A percentile compares a stretch with the other conserved stretches of the same genome.
Conservation (phyloP, 1,140 invertebrate species). For the Drosophila mauritiana region DNA sequence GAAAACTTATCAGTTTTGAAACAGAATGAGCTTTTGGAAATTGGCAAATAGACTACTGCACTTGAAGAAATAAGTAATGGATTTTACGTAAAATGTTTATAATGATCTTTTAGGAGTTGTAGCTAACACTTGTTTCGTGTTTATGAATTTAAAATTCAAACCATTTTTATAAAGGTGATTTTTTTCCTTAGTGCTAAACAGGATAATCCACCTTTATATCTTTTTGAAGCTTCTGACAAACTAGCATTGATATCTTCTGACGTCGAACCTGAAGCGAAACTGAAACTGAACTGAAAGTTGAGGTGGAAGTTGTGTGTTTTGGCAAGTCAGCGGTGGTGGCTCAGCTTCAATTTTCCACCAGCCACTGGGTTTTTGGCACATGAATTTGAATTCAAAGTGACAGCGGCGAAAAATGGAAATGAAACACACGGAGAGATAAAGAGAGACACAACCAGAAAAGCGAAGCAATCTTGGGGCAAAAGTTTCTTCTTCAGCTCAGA, state of each 20-base stretch:
- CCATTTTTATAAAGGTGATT: neutral
- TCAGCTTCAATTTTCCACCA: slow-evolving; percentile 38
- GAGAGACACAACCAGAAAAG: slow-evolving; percentile 6
- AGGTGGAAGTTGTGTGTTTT: slow-evolving; percentile 13
- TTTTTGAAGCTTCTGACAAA: neutral
- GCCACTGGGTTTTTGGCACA: slow-evolving; percentile 21
- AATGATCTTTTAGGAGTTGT: too few species aligned
- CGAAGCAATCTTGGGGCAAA: slow-evolving; percentile 59
- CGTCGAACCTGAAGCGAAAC: slow-evolving; percentile 16
- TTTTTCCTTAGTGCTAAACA: neutral
- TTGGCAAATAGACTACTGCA: neutral
- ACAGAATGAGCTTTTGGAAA: slow-evolving; percentile 1
- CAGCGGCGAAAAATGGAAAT: neutral
- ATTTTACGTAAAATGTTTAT: too few species aligned
- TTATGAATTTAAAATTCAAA: too few species aligned
- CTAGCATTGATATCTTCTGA: slow-evolving; percentile 22
- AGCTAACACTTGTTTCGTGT: too few species aligned
- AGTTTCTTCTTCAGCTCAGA: slow-evolving; percentile 55
- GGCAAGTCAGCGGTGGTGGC: slow-evolving; percentile 28
- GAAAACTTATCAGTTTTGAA: neutral
- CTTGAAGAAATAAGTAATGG: too few species aligned
- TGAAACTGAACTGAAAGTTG: neutral
- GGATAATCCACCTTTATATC: neutral
- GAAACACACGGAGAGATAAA: slow-evolving; percentile 7
- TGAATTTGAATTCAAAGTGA: slow-evolving; percentile 41